These are phyloP conservation scores for Tonatia bakeri DNA, from an alignment of 2,113 vertebrate genomes.

Conservation along the genomic window DNA sequence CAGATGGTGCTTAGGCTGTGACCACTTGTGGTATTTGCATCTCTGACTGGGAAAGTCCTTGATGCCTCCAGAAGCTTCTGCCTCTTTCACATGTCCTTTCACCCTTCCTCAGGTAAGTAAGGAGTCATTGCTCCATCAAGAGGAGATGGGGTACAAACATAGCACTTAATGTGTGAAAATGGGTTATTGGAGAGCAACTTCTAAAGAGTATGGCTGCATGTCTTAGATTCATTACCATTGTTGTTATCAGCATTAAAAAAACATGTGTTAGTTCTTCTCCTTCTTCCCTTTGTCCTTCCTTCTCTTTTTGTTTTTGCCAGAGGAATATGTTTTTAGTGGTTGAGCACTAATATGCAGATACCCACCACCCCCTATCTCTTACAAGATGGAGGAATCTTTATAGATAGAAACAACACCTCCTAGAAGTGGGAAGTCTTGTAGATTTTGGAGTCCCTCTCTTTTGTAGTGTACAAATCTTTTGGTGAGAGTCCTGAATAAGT, in stretches of 20 bases:
- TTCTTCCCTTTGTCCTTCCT: too few species aligned
- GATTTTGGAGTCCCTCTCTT: not conserved
- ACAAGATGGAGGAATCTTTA: not conserved
- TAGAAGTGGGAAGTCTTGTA: not conserved
- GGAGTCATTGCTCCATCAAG: not conserved
- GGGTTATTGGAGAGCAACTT: not conserved
- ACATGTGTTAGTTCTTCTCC: not conserved
- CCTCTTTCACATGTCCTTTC: too few species aligned
- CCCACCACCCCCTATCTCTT: rapidly evolving
- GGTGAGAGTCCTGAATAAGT: not conserved
- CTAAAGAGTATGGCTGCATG: not conserved
- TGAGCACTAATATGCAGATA: not conserved
- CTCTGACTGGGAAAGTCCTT: not conserved
- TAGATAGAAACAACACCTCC: not conserved
- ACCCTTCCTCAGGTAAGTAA: not conserved
- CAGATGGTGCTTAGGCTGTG: not conserved
- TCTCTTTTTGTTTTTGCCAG: not conserved
- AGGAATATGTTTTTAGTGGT: not conserved
- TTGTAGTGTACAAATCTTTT: not conserved
- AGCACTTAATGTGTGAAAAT: too few species aligned
- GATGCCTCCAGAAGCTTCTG: not conserved
- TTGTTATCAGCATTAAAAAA: not conserved
- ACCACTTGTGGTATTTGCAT: not conserved
- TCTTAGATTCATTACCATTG: not conserved
- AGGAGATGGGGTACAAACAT: not conserved